A percentile compares a stretch with the other conserved stretches of the same genome.
Conservation (phyloP, 2,888 invertebrate species). For the Melanargia galathea region DNA sequence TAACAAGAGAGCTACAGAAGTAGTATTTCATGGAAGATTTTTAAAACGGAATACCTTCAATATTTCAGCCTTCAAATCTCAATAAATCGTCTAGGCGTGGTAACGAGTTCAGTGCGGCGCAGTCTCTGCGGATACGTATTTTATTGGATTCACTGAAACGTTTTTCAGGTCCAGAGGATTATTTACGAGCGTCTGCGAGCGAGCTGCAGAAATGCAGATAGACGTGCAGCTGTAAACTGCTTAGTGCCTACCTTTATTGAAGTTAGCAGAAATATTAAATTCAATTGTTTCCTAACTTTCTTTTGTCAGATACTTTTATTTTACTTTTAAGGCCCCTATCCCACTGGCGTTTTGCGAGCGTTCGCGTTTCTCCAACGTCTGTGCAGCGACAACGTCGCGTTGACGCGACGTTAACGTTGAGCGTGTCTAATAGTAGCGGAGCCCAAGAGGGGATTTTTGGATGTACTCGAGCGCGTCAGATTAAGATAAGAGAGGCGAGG, state of each 20-base stretch:
- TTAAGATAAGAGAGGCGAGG: too few relatives aligned
- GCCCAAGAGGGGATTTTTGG: too few relatives aligned
- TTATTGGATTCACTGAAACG: constrained; percentile 82
- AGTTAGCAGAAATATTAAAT: constrained; percentile 30
- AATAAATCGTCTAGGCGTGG: constrained; percentile 82
- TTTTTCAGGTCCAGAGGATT: constrained; percentile 81
- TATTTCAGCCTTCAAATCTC: constrained; percentile 81
- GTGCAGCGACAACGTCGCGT: too few relatives aligned
- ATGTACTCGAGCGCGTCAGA: too few relatives aligned
- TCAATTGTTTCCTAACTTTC: too few relatives aligned
- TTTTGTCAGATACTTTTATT: too few relatives aligned
- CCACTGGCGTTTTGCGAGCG: too few relatives aligned
- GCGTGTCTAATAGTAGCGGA: too few relatives aligned
- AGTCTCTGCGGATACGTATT: constrained; percentile 82
- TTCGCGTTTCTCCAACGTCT: too few relatives aligned
- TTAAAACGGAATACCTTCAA: constrained; percentile 78
- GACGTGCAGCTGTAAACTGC: constrained; percentile 55
- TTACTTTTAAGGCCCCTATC: too few relatives aligned
- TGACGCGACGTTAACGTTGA: too few relatives aligned
- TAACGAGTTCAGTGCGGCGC: constrained; percentile 81
- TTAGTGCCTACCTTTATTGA: constrained; percentile 39
- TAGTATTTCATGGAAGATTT: constrained; percentile 74
- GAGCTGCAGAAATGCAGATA: constrained; percentile 78
- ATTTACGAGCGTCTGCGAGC: constrained; percentile 79
- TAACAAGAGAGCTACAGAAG: constrained; percentile 48